phyloP scores from a whole-genome alignment of 2,113 vertebrate genomes.

The Microcebus griseorufus region DNA sequence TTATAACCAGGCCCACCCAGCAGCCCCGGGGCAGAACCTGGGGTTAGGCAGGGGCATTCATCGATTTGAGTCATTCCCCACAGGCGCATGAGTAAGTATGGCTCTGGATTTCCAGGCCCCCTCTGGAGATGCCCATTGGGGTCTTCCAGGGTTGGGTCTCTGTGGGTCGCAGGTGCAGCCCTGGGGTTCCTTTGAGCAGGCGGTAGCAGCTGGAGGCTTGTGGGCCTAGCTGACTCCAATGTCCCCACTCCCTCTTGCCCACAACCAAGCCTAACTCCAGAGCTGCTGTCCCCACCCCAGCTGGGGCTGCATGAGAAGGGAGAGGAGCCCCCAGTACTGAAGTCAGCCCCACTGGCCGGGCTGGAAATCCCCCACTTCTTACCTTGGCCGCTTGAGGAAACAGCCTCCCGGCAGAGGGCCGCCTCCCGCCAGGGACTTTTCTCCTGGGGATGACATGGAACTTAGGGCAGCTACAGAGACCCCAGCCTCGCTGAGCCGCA shows the following conservation, averaged over 20 bases:
- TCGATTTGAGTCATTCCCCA: conserved; percentile 70
- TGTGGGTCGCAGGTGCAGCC: not conserved
- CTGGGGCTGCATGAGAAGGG: conserved; percentile 32
- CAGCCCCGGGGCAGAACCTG: conserved; percentile 19
- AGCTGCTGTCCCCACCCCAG: conserved; percentile 26
- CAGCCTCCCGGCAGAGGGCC: conserved; percentile 74
- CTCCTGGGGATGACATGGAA: conserved; percentile 72
- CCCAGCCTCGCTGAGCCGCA: not conserved
- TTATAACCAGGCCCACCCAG: not conserved
- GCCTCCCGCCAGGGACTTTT: conserved; percentile 81
- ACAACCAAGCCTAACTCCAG: not conserved
- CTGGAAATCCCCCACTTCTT: conserved; percentile 82
- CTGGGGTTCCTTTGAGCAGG: not conserved
- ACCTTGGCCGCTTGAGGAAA: conserved; percentile 81
- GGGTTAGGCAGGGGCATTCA: conserved; percentile 66
- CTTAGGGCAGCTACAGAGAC: conserved; percentile 50
- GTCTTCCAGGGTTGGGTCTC: conserved; percentile 63
- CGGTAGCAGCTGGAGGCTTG: not conserved
- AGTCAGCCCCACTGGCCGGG: conserved; percentile 41
- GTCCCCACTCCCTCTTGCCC: not conserved
- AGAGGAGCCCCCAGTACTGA: conserved; percentile 69
- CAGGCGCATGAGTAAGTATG: conserved; percentile 71
- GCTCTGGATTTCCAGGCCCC: conserved; percentile 62
- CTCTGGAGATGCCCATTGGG: not conserved
- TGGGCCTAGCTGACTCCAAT: not conserved